Base-by-base conservation (phyloP, 1,140 invertebrate genomes). In the Pseudomyrmex sp. region DNA sequence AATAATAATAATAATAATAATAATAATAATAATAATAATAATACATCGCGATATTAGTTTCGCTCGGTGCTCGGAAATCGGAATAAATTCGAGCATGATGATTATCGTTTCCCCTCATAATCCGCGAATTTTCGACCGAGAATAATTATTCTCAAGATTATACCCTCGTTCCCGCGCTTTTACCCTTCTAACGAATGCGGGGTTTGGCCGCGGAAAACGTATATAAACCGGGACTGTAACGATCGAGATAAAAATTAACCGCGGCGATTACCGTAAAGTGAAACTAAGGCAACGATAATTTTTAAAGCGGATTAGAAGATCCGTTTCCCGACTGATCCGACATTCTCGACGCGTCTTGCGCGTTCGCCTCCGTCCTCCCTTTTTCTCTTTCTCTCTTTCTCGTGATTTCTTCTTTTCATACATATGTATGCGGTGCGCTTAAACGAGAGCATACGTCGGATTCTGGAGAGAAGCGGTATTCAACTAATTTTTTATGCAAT, bases 161-260 rank as follows among this genome's bases (percentile, higher is more conserved):
- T 72, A 54, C 10, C n/a, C 20, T 20, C 35, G 23, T 9, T 35
- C 10, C 4, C 35, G 20, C 15, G 26, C 63, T 7, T 46, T 13
- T 54, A 5, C 48, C 48, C 20, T 8, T 15, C 20, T 76, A 85
- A 87, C 54, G 72, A 77, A 73, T 50, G 48, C 48, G 26, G 13
- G 13, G 20, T 13, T 52, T 61, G 10, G 20, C 20, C 20, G 48
- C 48, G 26, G 44, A 35, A 54, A 15, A 76, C 46, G 35, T 56
- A 83, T 26, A 18, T 80, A 83, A 35, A 26, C 15, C 26, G 26
- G 15, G 9, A 20, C 2, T 44, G 15, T 76, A 59, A 68, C 56
- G 35, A 86, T 73, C 20, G 73, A 50, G 56, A 69, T 86, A 79
- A 87, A 86, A 87, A 87, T 87, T 83, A 74, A 59, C 79, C 18